phyloP scores from a whole-genome alignment of 2,113 vertebrate species.

The Ammodramus savannarum region DNA sequence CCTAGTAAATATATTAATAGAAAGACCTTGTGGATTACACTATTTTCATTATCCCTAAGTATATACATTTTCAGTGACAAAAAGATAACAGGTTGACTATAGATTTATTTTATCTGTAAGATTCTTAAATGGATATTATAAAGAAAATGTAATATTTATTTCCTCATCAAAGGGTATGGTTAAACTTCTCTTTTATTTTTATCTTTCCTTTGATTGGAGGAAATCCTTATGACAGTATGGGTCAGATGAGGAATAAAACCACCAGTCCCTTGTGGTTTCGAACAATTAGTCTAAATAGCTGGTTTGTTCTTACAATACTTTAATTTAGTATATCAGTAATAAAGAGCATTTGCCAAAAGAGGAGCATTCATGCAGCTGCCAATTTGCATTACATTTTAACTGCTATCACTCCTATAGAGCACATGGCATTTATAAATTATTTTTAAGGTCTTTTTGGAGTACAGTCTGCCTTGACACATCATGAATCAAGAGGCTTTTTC shows the following conservation, averaged over 20 bases:
- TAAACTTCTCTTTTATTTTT: neutral
- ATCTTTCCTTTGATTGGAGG: neutral
- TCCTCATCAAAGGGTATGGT: neutral
- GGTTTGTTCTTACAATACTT: neutral
- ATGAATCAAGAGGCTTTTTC: neutral
- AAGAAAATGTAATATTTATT: neutral
- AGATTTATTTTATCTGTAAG: neutral
- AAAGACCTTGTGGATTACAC: neutral
- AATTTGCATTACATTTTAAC: neutral
- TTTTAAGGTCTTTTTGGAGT: neutral
- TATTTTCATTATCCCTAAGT: neutral
- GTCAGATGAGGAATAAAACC: neutral
- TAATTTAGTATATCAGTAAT: neutral
- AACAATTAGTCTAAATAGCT: neutral
- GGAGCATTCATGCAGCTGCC: neutral
- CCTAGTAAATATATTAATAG: neutral
- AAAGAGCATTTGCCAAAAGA: neutral
- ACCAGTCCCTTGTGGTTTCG: neutral
- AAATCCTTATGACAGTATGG: neutral
- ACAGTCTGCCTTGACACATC: neutral
- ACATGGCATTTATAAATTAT: neutral
- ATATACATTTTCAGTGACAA: neutral
- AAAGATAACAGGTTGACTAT: neutral
- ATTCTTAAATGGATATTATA: neutral
- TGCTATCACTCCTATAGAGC: neutral